Percentiles rank a stretch among this genome's conserved stretches.
phyloP scores from a whole-genome alignment of 2,113 vertebrate genomes.

The Garra rufa region DNA sequence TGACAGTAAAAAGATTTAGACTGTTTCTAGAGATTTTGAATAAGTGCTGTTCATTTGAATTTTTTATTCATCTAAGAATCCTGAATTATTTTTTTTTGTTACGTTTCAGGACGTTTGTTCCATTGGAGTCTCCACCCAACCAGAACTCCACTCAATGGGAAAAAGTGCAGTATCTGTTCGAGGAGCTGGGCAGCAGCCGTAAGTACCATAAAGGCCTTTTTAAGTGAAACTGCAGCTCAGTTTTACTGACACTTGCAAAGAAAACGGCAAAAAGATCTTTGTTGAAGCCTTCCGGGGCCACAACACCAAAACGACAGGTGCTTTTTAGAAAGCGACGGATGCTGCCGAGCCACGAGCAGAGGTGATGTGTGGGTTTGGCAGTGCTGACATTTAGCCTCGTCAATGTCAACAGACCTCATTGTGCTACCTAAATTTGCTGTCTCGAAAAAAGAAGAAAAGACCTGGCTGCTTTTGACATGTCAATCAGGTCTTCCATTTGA shows the following conservation, averaged over 20 bases:
- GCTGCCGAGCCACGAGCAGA: background rate
- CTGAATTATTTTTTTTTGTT: no score
- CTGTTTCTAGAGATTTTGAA: no score
- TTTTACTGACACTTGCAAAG: constrained; percentile 20
- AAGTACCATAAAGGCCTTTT: constrained; percentile 73
- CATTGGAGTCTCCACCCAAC: constrained; percentile 81
- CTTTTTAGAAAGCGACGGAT: constrained; percentile 14
- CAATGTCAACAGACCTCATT: constrained; percentile 55
- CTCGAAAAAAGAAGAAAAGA: constrained; percentile 13
- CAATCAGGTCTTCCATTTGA: constrained; percentile 26
- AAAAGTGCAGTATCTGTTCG: constrained; percentile 91
- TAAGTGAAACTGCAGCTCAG: constrained; percentile 26
- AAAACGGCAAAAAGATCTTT: background rate
- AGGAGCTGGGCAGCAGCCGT: constrained; percentile 95
- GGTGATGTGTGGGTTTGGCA: constrained; percentile 50
- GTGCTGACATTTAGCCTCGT: constrained; percentile 51
- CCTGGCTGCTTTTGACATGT: constrained; percentile 39
- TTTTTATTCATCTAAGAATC: no score
- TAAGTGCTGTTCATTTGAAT: no score
- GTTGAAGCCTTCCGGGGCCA: constrained; percentile 6
- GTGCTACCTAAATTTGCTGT: constrained; percentile 37
- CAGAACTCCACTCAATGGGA: constrained; percentile 96
- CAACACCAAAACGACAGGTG: constrained; percentile 34
- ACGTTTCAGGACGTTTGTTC: constrained; percentile 89
- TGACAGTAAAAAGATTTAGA: no score